Base-by-base conservation (phyloP, 2,797 vertebrate species). In the Urocyon cinereoargenteus region DNA sequence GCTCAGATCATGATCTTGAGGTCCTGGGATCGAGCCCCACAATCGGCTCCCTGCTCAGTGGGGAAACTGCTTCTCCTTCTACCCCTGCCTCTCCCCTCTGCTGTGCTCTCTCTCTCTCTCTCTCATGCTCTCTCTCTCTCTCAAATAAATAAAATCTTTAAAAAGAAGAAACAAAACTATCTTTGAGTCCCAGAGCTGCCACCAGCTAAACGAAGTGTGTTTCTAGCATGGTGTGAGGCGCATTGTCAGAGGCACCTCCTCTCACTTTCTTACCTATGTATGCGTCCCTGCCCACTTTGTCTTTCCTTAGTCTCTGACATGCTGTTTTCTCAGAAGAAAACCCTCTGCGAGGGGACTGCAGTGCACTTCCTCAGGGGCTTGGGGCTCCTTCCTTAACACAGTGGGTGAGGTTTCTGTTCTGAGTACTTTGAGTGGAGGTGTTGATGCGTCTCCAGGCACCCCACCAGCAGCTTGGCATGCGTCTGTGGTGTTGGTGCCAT, bases 331-430 rank as follows among this genome's bases (percentile, higher is more conserved):
- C 51, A 49, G 78, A 86, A 81, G 55, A 57, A 4, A 6, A 64
- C 21, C 24, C 26, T 49, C 19, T 1, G 0, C 2, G 5, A 14
- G 61, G 14, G 7, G 13, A 16, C 13, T 14, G 5, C 70, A 51
- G 0, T 28, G 57, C 31, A 28, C n/a, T 53, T 93, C 49, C 22
- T 72, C 1, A 1, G 26, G 51, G 24, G 28, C n/a, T 55, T 15
- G 8, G 45, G 8, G 64, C 8, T 92, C 49, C 59, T 31, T 51
- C 78, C 40, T 55, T 22, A 1, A 4, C 36, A 14, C 36, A 14
- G 40, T 0, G 24, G 34, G n/a, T 6, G 40, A 51, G 59, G 49
- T 40, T 61, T 40, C 0, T 36, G 66, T 64, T 55, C 73, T 26
- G 66, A n/a, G 22, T n/a, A 7, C 90, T 87, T 93, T 81, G 34